Evolutionary conservation across 2,797 vertebrate species (phyloP).

Genomic region (Lepilemur septentrionalis): DNA sequence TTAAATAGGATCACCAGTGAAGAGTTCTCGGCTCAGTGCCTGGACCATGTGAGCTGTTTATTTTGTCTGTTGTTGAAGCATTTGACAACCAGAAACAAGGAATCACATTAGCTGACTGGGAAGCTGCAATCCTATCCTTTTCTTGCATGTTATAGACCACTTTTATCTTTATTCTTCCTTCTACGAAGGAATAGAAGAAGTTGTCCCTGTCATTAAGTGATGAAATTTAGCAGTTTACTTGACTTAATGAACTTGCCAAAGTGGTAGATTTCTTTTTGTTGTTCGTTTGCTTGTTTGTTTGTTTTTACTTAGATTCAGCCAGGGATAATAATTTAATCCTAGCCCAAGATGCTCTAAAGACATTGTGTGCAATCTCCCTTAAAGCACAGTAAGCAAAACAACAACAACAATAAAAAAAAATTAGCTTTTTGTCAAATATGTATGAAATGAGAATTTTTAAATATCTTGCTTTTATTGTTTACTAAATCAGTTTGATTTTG

Average conservation of each 20-base stretch:
- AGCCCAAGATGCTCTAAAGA: not conserved
- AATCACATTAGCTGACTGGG: not conserved
- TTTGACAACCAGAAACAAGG: not conserved
- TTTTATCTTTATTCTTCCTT: not conserved
- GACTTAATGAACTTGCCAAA: not conserved
- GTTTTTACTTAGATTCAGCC: not conserved
- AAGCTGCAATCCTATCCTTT: not conserved
- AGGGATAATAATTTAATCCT: not conserved
- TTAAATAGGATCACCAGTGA: not conserved
- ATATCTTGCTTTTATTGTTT: not conserved
- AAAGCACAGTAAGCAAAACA: not conserved
- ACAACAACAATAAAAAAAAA: no score
- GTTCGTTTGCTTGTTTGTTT: not conserved
- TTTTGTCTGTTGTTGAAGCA: not conserved
- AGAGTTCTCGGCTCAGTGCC: not conserved
- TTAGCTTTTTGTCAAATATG: not conserved
- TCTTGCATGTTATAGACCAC: not conserved
- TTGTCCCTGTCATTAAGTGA: not conserved
- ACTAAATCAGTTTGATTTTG: conserved; percentile 17
- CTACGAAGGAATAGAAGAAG: not conserved
- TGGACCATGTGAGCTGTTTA: not conserved
- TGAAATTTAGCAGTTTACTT: not conserved
- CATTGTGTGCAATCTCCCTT: not conserved
- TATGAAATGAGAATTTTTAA: not conserved
- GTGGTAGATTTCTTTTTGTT: not conserved